These are phyloP conservation scores for Drosophila nigricruria DNA, from an alignment of 2,888 invertebrate species.

Conservation along the genomic window DNA sequence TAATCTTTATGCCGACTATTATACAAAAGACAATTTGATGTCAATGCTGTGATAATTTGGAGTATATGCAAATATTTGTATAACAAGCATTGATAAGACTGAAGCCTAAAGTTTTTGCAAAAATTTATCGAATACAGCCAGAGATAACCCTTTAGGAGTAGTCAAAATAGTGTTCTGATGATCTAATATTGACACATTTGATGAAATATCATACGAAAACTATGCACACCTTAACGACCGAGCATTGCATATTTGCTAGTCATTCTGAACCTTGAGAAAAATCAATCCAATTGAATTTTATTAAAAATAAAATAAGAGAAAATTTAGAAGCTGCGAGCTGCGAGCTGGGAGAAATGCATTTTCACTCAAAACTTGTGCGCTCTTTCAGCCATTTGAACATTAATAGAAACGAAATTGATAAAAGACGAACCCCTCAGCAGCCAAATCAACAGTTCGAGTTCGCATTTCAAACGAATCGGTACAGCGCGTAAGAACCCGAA, in stretches of 20 bases:
- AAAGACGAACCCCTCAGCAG: constrained; percentile 48
- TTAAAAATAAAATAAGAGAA: constrained; percentile 54
- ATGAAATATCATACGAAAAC: constrained; percentile 6
- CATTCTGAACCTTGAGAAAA: constrained; percentile 67
- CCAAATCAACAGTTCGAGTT: constrained; percentile 51
- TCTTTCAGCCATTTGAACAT: constrained; percentile 47
- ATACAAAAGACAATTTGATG: constrained; percentile 24
- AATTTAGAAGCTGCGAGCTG: constrained; percentile 22
- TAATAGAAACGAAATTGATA: constrained; percentile 63
- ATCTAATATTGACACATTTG: constrained; percentile 14
- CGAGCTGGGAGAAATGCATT: constrained; percentile 14
- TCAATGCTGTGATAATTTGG: constrained; percentile 45
- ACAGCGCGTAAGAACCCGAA: constrained; percentile 20
- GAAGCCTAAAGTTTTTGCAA: neutral
- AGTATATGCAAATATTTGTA: constrained; percentile 21
- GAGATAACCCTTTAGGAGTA: neutral
- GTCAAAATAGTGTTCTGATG: constrained; percentile 10
- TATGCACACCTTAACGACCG: constrained; percentile 33
- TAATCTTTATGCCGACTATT: constrained; percentile 35
- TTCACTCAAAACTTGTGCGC: constrained; percentile 23
- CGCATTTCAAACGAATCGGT: constrained; percentile 53
- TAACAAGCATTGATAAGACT: constrained; percentile 33
- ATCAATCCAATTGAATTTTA: constrained; percentile 76
- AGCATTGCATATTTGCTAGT: constrained; percentile 36
- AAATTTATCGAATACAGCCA: neutral